phyloP scores from a whole-genome alignment of 2,113 vertebrate genomes.

The Trinectes maculatus region DNA sequence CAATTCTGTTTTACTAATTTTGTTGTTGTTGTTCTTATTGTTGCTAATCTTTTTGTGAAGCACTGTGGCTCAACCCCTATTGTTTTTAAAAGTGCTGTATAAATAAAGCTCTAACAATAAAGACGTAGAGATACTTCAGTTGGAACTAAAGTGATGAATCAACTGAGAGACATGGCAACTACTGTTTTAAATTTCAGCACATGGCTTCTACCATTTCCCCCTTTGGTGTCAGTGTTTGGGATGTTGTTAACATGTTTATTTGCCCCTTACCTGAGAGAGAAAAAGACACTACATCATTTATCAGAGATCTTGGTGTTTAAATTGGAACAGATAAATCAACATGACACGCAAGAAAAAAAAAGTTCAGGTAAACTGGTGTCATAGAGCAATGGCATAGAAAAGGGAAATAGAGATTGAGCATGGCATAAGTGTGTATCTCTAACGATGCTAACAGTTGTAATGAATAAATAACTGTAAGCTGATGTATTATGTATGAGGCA shows the following conservation, averaged over 20 bases:
- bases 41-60: too few species aligned
- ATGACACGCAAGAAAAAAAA: slow-evolving; percentile 22
- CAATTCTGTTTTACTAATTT: too few species aligned
- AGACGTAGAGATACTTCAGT: neutral
- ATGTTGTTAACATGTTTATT: slow-evolving; percentile 36
- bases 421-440: slow-evolving; percentile 62
- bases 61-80: too few species aligned
- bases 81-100: too few species aligned
- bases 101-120: too few species aligned
- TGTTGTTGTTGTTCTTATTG: too few species aligned
- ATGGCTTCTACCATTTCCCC: neutral
- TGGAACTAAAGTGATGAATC: neutral
- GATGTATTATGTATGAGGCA: slow-evolving; percentile 74
- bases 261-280: slow-evolving; percentile 14
- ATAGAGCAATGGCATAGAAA: slow-evolving; percentile 37
- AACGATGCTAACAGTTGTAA: slow-evolving; percentile 69
- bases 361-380: slow-evolving; percentile 26
- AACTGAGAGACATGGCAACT: neutral
- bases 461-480: slow-evolving; percentile 76
- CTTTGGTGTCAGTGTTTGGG: slow-evolving; percentile 11
- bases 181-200: neutral
- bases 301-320: slow-evolving; percentile 53
- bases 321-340: slow-evolving; percentile 64
- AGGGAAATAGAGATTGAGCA: slow-evolving; percentile 39
- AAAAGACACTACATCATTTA: slow-evolving; percentile 43